Percentiles rank a stretch among this genome's conserved stretches.
Conservation (phyloP, 2,113 vertebrate genomes). For the Eublepharis macularius region DNA sequence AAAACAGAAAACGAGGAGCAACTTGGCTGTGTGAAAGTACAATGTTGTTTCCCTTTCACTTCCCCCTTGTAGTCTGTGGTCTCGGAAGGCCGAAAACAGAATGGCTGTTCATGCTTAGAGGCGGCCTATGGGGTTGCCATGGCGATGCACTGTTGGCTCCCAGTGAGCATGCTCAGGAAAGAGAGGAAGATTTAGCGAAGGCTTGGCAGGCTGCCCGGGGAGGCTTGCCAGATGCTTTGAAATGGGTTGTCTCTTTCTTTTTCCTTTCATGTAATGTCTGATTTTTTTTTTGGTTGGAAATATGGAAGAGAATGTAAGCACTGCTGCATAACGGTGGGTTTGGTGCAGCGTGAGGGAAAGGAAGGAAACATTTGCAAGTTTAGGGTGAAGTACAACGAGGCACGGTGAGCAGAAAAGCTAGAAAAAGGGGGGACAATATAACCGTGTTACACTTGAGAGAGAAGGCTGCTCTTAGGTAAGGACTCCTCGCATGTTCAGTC, state of each 20-base stretch:
- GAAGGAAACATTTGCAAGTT: constrained; percentile 68
- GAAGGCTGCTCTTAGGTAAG: constrained; percentile 80
- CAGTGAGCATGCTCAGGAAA: constrained; percentile 73
- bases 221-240: constrained; percentile 81
- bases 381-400: constrained; percentile 73
- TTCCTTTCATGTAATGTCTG: constrained; percentile 79
- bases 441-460: constrained; percentile 74
- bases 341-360: constrained; percentile 67
- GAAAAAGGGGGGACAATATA: constrained; percentile 69
- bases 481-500: constrained; percentile 48
- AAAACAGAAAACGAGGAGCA: fast-evolving
- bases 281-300: constrained; percentile 46
- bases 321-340: constrained; percentile 74
- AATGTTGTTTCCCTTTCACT: constrained; percentile 46
- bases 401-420: constrained; percentile 73
- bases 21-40: constrained; percentile 9
- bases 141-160: constrained; percentile 78
- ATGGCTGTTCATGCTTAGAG: constrained; percentile 78
- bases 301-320: constrained; percentile 78
- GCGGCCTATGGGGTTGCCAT: constrained; percentile 81
- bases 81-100: constrained; percentile 69
- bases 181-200: constrained; percentile 76
- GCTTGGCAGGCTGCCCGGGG: constrained; percentile 83
- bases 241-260: constrained; percentile 80
- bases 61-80: constrained; percentile 54